Percentiles rank a stretch among this genome's conserved stretches.
phyloP scores from a whole-genome alignment of 2,888 invertebrate species.

The Cantharis lateralis region DNA sequence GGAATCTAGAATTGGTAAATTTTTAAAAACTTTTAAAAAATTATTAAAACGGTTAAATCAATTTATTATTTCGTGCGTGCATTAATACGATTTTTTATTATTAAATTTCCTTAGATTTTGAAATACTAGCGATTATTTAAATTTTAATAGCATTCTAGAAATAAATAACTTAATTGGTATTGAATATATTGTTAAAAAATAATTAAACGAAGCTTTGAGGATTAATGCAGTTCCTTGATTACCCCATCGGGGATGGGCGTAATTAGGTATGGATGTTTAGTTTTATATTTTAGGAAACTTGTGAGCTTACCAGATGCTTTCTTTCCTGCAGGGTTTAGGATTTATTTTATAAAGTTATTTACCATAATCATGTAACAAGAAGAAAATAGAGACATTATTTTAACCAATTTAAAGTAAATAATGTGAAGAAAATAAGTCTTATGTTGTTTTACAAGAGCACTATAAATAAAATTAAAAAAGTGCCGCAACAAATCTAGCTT shows the following conservation, averaged over 20 bases:
- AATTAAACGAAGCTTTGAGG: too few relatives aligned
- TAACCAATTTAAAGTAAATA: background rate
- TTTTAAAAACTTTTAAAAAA: too few relatives aligned
- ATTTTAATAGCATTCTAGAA: too few relatives aligned
- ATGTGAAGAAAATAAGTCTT: background rate
- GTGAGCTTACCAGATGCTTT: background rate
- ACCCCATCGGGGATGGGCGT: background rate
- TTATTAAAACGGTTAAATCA: too few relatives aligned
- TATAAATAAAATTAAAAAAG: background rate
- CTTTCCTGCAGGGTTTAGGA: background rate
- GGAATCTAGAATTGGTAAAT: too few relatives aligned
- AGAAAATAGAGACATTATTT: background rate
- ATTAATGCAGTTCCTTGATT: too few relatives aligned
- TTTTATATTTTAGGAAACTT: background rate
- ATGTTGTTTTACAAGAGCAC: background rate
- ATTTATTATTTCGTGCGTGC: too few relatives aligned
- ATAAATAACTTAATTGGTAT: too few relatives aligned
- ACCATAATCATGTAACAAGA: background rate
- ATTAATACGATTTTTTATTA: too few relatives aligned
- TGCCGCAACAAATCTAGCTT: background rate
- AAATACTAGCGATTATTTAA: too few relatives aligned
- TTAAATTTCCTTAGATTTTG: too few relatives aligned
- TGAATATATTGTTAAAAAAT: too few relatives aligned
- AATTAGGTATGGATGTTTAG: background rate
- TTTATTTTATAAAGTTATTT: background rate